Conservation (phyloP, 2,113 vertebrate genomes). For the Hoplias malabaricus region DNA sequence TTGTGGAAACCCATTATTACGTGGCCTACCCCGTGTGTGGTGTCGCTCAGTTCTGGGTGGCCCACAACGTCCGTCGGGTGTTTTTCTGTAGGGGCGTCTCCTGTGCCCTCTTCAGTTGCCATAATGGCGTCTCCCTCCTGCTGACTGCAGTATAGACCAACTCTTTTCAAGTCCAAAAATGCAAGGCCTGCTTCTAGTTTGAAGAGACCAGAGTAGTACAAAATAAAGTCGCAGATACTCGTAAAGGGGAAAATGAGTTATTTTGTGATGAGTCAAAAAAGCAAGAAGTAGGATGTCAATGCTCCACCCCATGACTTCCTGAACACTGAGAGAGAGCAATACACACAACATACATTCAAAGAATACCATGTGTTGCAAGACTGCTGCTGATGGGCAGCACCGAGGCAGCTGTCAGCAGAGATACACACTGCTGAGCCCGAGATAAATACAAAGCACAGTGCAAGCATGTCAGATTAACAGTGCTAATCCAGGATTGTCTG, state of each 20-base stretch:
- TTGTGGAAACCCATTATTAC: neutral
- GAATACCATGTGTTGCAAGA: constrained; percentile 13
- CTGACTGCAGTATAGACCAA: neutral
- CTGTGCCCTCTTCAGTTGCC: constrained; percentile 22
- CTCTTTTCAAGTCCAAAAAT: neutral
- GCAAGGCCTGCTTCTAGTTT: neutral
- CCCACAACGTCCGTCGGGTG: neutral
- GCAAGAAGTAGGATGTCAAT: constrained; percentile 26
- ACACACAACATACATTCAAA: constrained; percentile 2
- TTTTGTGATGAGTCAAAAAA: neutral
- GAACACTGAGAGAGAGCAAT: constrained; percentile 3
- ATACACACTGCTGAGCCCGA: neutral
- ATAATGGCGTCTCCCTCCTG: neutral
- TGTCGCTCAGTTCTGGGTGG: constrained; percentile 9
- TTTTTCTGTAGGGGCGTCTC: constrained; percentile 8
- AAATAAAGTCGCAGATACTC: neutral
- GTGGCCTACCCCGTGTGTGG: constrained; percentile 23
- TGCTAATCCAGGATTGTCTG: neutral
- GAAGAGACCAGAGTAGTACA: neutral
- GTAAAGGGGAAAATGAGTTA: neutral
- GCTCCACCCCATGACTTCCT: constrained; percentile 44
- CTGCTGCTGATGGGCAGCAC: neutral
- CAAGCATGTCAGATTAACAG: neutral
- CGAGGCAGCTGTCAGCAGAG: neutral
- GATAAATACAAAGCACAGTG: neutral